phyloP scores from a whole-genome alignment of 1,140 invertebrate species.

The Bombus waltoni region DNA sequence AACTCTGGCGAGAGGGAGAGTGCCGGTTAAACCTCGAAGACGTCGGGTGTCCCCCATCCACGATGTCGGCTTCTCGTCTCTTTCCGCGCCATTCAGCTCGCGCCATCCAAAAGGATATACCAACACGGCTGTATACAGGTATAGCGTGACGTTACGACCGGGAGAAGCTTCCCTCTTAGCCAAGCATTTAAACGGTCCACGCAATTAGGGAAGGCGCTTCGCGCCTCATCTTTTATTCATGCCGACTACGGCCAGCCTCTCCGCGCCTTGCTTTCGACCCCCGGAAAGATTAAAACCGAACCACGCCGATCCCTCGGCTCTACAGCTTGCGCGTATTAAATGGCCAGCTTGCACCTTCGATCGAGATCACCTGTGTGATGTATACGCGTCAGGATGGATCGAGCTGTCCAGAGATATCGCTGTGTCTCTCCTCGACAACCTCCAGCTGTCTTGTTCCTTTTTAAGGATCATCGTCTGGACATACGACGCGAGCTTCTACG shows the following conservation, averaged over 20 bases:
- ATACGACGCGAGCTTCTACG: neutral
- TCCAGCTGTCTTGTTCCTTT: no score
- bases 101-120: constrained; percentile 50
- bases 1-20: neutral
- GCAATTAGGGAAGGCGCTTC: constrained; percentile 81
- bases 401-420: neutral
- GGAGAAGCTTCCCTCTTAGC: constrained; percentile 65
- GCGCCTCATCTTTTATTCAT: constrained; percentile 82
- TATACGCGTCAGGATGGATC: neutral
- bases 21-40: constrained; percentile 38
- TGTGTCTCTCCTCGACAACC: no score
- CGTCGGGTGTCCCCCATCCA: neutral
- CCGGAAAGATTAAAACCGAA: constrained; percentile 78
- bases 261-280: constrained; percentile 58
- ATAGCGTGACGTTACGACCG: constrained; percentile 44
- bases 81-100: constrained; percentile 11
- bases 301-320: constrained; percentile 28
- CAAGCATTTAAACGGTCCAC: constrained; percentile 77
- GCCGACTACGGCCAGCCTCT: constrained; percentile 31
- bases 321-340: constrained; percentile 57
- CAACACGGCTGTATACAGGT: constrained; percentile 43
- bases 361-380: constrained; percentile 30
- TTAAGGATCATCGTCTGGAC: neutral
- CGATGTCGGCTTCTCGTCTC: neutral
- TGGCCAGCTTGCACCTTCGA: constrained; percentile 44